These are phyloP conservation scores for Drosophila sordidula DNA, from an alignment of 2,888 invertebrate species.

Conservation along the genomic window DNA sequence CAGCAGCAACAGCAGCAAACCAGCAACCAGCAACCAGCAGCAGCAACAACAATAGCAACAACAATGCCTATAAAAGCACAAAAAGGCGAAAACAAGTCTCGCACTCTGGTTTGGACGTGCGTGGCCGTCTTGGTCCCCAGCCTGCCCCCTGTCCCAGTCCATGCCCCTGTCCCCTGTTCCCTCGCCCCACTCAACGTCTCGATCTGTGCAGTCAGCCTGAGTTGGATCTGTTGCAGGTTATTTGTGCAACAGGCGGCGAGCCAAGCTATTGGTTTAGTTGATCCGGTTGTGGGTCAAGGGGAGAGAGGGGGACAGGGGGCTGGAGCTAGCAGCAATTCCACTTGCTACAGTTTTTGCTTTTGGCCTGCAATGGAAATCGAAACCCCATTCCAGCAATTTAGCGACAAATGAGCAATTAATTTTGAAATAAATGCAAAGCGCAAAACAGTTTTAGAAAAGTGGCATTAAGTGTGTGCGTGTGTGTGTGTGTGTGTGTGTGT, in stretches of 20 bases:
- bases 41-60: constrained; percentile 55
- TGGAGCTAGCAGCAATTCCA: constrained; percentile 47
- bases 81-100: constrained; percentile 78
- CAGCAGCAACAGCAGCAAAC: constrained; percentile 20
- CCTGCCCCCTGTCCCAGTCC: neutral
- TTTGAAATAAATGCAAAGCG: constrained; percentile 82
- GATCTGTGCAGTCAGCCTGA: neutral
- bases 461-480: constrained; percentile 5
- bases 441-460: constrained; percentile 23
- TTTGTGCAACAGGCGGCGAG: constrained; percentile 64
- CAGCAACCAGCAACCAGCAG: constrained; percentile 24
- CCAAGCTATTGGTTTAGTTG: constrained; percentile 46
- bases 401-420: constrained; percentile 84
- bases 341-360: constrained; percentile 59
- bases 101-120: constrained; percentile 75
- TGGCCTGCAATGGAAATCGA: constrained; percentile 72
- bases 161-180: neutral
- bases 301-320: constrained; percentile 4
- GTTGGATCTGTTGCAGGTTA: constrained; percentile 64
- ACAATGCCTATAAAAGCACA: constrained; percentile 75
- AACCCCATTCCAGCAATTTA: constrained; percentile 83
- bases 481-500: neutral
- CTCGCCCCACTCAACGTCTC: neutral
- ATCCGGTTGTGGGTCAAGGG: constrained; percentile 11
- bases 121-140: constrained; percentile 47